phyloP scores from a whole-genome alignment of 2,797 vertebrate genomes.

The Philypnodon macrostomus region DNA sequence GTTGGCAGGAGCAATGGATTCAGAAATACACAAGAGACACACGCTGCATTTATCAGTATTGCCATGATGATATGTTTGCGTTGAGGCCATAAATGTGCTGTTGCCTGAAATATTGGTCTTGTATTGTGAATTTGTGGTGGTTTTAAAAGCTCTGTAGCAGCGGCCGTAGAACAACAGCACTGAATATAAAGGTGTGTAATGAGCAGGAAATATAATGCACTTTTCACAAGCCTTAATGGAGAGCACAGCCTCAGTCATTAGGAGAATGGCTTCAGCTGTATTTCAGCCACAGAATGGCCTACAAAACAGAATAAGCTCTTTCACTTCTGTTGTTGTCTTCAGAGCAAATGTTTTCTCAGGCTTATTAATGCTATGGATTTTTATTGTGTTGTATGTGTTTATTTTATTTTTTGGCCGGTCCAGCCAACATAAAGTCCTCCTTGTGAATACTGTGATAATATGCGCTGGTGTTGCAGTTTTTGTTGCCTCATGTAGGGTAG shows the following conservation, averaged over 20 bases:
- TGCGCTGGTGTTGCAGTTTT: too few species aligned
- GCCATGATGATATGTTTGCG: not conserved
- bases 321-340: too few species aligned
- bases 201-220: constrained; percentile 52
- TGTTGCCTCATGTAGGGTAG: too few species aligned
- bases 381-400: too few species aligned
- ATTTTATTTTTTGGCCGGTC: too few species aligned
- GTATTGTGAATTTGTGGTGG: not conserved
- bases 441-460: too few species aligned
- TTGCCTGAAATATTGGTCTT: not conserved
- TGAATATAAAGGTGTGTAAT: constrained; percentile 53
- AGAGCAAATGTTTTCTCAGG: too few species aligned
- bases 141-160: constrained; percentile 27
- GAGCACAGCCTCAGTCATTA: constrained; percentile 31
- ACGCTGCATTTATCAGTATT: not conserved
- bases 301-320: too few species aligned
- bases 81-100: not conserved
- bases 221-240: constrained; percentile 59
- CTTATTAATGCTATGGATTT: too few species aligned
- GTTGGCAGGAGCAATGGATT: not conserved
- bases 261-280: too few species aligned
- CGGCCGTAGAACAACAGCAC: constrained; percentile 13
- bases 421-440: too few species aligned
- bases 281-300: constrained; percentile 31
- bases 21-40: not conserved